Percentiles rank a stretch among this genome's conserved stretches.
Evolutionary conservation across 2,113 vertebrate species (phyloP).

Genomic region (Clupea harengus): DNA sequence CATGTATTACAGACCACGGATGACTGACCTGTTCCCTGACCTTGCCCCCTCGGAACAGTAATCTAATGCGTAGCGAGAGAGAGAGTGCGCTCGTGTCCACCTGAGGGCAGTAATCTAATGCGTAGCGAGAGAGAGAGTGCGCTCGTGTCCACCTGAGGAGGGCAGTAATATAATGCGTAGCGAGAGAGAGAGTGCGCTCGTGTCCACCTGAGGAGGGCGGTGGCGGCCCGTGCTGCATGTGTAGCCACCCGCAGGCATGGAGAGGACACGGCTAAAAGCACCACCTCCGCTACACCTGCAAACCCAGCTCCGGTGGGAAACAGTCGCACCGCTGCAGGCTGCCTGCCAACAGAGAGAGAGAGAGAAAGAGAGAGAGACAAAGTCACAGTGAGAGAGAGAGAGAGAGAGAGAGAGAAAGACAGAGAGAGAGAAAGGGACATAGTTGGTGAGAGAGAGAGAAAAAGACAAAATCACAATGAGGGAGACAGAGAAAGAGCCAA

Average conservation of each 20-base stretch:
- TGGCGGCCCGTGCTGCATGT: conserved; percentile 74
- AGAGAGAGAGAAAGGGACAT: not conserved
- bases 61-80: too few species aligned
- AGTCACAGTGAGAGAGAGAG: not conserved
- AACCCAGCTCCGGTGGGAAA: conserved; percentile 79
- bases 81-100: conserved; percentile 51
- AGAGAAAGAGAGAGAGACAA: not conserved
- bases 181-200: not conserved
- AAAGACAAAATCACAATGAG: conserved; percentile 20
- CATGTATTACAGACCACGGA: too few species aligned
- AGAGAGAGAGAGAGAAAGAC: not conserved
- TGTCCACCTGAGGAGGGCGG: conserved; percentile 80
- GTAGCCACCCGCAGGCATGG: conserved; percentile 78
- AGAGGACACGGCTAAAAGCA: conserved; percentile 74
- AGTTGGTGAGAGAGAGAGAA: not conserved
- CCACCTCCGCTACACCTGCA: conserved; percentile 69
- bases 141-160: conserved; percentile 77
- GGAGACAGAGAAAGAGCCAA: not conserved
- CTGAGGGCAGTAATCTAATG: conserved; percentile 71
- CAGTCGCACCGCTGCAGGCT: conserved; percentile 80
- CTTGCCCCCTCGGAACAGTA: too few species aligned
- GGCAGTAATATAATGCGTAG: conserved; percentile 21
- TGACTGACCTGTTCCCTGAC: too few species aligned
- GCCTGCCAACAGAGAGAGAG: conserved; percentile 66
- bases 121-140: conserved; percentile 49